Base-by-base conservation (phyloP, 2,113 vertebrate genomes). In the Paedocypris sp. region DNA sequence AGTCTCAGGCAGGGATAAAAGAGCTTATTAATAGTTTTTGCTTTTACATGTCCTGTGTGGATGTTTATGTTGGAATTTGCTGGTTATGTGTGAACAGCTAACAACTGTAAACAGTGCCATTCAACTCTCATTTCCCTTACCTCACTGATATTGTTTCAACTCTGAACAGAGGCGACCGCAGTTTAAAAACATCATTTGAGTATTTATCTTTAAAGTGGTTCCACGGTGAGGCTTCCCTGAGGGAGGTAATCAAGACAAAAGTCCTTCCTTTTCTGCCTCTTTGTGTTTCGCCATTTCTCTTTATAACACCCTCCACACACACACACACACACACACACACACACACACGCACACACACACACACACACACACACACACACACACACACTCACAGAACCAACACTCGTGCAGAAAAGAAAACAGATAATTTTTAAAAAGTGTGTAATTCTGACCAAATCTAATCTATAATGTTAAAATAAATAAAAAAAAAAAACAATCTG, bases 21-120 rank as follows among this genome's bases (percentile, higher is more conserved):
- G 80, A 58, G 74, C 72, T 82, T 86, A 86, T 88, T 85, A 88
- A 84, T 86, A 88, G 83, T 79, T 62, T 67, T 67, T 73, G 73
- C 74, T 84, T 86, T 85, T 86, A 84, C 83, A 86, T 85, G 77
- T 66, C 73, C 77, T 76, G 76, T 82, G 77, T 86, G 82, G 81
- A 83, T 85, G 86, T 88, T 88, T 88, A 88, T 85, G 80, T 79
- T 86, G 83, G 83, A 86, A 85, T 82, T 83, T 83, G 77, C 80
- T 83, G 83, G 80, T 81, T 81, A 86, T 85, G 85, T 85, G 83
- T 85, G 86, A 88, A 86, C 85, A 84, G 80, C 74, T 80, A 86
- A 76, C 78, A 77, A 75, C 71, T 85, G 81, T 88, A 88, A 88
- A 88, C 83, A 88, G 67, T 75, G 62, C 81, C 82, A 85, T 86